These are phyloP conservation scores for Darevskia mixta DNA, from an alignment of 2,797 vertebrate species.

Conservation along the genomic window DNA sequence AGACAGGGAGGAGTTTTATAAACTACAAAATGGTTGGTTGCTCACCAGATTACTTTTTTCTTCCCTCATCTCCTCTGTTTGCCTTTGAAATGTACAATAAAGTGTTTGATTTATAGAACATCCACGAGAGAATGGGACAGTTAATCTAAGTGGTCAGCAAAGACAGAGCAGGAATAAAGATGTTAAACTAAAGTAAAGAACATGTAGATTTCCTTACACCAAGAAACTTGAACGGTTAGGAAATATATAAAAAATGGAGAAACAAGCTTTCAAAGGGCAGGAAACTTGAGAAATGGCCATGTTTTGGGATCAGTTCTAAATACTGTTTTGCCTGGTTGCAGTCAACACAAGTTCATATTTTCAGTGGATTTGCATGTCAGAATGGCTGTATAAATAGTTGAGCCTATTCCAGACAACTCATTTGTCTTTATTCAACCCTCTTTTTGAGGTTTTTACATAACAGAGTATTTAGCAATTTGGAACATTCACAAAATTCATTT, in stretches of 20 bases:
- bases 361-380: not conserved
- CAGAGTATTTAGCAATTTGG: not conserved
- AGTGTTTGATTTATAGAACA: slow-evolving; percentile 31
- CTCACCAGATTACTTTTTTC: slow-evolving; percentile 38
- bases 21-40: slow-evolving; percentile 20
- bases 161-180: slow-evolving; percentile 29
- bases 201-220: slow-evolving; percentile 16
- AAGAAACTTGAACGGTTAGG: slow-evolving; percentile 5
- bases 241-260: slow-evolving; percentile 27
- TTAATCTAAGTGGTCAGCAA: slow-evolving; percentile 29
- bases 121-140: slow-evolving; percentile 35
- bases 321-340: not conserved
- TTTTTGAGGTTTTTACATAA: not conserved
- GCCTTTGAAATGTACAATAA: slow-evolving; percentile 50
- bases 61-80: slow-evolving; percentile 40
- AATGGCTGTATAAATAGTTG: not conserved
- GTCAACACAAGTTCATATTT: not conserved
- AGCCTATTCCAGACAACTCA: not conserved
- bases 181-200: slow-evolving; percentile 31
- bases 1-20: slow-evolving; percentile 22
- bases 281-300: slow-evolving; percentile 11
- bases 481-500: not conserved
- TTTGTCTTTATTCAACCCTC: not conserved
- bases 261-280: not conserved
- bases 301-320: not conserved